phyloP scores from a whole-genome alignment of 2,797 vertebrate genomes.

The Heliangelus exortis region DNA sequence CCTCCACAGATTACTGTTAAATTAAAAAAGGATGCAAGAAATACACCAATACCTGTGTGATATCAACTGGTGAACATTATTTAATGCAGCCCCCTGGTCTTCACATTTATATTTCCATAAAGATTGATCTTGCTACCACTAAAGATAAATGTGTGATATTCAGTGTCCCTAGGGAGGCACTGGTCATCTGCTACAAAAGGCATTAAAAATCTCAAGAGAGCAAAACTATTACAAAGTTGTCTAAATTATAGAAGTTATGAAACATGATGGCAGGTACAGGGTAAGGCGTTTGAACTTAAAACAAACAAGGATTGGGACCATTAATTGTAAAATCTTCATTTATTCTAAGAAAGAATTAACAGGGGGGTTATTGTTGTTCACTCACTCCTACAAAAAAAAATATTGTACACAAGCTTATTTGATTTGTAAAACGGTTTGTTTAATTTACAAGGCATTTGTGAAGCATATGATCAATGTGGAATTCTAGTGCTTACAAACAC shows the following conservation, averaged over 20 bases:
- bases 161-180: not conserved
- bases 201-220: not conserved
- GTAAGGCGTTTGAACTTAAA: not conserved
- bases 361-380: not conserved
- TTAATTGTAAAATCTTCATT: not conserved
- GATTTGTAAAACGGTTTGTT: constrained; percentile 1
- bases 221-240: not conserved
- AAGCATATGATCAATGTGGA: not conserved
- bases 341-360: not conserved
- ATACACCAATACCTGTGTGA: not conserved
- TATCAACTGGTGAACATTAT: not conserved
- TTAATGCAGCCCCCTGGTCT: not conserved
- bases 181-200: not conserved
- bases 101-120: not conserved
- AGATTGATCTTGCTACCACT: not conserved
- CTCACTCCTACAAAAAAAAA: not conserved
- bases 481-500: not conserved
- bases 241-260: not conserved
- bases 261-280: not conserved
- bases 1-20: not conserved
- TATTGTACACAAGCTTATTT: not conserved
- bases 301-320: not conserved
- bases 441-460: constrained; percentile 3
- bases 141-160: not conserved
- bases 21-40: not conserved